phyloP scores from a whole-genome alignment of 35 echinoderm and acorn worm species.

The Antedon bifida region DNA sequence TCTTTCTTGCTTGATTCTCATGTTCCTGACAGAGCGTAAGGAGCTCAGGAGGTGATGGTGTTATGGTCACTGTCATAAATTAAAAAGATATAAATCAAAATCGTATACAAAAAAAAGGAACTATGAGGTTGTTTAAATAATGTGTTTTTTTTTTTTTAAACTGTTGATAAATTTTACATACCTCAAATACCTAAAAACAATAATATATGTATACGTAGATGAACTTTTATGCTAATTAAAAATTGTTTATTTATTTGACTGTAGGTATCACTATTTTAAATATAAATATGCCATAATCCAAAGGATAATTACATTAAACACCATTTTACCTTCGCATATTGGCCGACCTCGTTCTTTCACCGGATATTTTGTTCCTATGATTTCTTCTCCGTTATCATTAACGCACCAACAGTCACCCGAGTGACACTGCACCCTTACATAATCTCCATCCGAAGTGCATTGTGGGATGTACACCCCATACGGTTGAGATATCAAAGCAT shows the following conservation, averaged over 20 bases:
- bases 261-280: too few species aligned
- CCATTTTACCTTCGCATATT: background rate
- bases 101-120: too few species aligned
- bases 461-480: constrained; percentile 26
- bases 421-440: constrained; percentile 47
- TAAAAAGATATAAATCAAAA: too few species aligned
- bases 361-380: constrained; percentile 38
- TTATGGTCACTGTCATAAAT: background rate
- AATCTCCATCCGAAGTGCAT: constrained; percentile 48
- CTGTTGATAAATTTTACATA: too few species aligned
- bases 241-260: too few species aligned
- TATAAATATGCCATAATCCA: too few species aligned
- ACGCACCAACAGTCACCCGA: constrained; percentile 87
- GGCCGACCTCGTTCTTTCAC: background rate
- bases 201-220: too few species aligned
- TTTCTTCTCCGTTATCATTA: constrained; percentile 27
- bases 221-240: too few species aligned
- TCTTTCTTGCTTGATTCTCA: background rate
- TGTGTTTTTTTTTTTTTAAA: too few species aligned
- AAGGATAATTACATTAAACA: too few species aligned
- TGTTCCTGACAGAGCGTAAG: background rate
- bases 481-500: background rate
- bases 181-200: too few species aligned
- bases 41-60: background rate
- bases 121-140: too few species aligned